Base-by-base conservation (phyloP, 2,888 invertebrate species). In the Dione vanillae region DNA sequence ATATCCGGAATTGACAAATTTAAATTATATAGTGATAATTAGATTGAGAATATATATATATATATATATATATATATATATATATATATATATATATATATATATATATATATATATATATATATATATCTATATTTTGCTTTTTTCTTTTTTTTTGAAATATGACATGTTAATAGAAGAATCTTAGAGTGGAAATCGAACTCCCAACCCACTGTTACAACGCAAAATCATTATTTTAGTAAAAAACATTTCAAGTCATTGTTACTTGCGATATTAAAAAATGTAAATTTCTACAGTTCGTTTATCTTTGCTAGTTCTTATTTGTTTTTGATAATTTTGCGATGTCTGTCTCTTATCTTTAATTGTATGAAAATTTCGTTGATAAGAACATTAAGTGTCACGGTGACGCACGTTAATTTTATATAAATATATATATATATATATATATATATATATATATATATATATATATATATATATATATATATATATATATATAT, bases 241-340 rank as follows among this genome's bases (percentile, higher is more conserved):
- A n/a, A 35, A 37, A 40, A 58, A 58, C 7, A 40, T 16, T 10
- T 40, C 12, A 6, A 56, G 40, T 41, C 37, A 19, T 11, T 37
- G 37, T 37, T 11, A 20, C 59, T 20, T 61, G 27, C 27, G 7
- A 35, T 27, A 11, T 45, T 45, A 11, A 27, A n/a, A 43, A 27
- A 16, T 8, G 14, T 7, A 61, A 7, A 20, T 61, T 27, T 43
- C 9, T n/a, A n/a, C n/a, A n/a, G n/a, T 16, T 6, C 6, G 0
- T 0, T 61, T 45, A 61, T 61, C 45, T 16, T 27, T 45, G 11
- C 10, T 43, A 45, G 45, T 9, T 61, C 45, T 27, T 35, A 45
- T 61, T 45, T 61, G 27, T n/a, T 35, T 61, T 45, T 45, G 61
- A 61, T 45, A 61, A 27, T 45, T 43, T 27, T 27, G n/a, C n/a